Evolutionary conservation across 53 echinoderm and acorn worm genomes (phyloP), one percentile per base, ranked within the genome.

Genomic region (Holothuria scabra): DNA sequence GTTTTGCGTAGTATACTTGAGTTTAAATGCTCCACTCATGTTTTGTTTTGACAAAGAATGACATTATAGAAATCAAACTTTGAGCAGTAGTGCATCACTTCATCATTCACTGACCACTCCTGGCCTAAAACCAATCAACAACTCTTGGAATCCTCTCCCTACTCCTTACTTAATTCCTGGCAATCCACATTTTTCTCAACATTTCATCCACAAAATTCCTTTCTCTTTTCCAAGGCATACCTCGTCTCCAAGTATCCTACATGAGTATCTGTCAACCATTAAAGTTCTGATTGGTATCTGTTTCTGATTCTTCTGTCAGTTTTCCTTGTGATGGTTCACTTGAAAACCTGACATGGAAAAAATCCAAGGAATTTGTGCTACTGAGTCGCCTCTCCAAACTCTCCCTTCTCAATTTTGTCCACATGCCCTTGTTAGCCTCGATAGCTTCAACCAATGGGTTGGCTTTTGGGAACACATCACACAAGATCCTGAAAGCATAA

Each of bases 321-420:
- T 83, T 72, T 23, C 41, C 85, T 30, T 74, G 81, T 16, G 70
- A 56, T 31, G 85, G 83, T 86, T 96, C 96, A 61, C 90, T 88
- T 30, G 64, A 79, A 88, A 96, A 96, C 60, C 88, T 89, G 70
- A 99, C 88, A 63, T 90, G 84, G 85, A 99, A 99, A 89, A 99
- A 99, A 85, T 99, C 99, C 46, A 99, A 85, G 19, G 99, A 99
- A 85, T 99, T 99, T 74, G 99, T 93, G 86, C 99, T 99, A 86
- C 99, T 99, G 28, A 99, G 91, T 48, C 91, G 90, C 59, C 99
- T 83, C 63, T 89, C 85, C 69, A 85, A 86, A 65, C 90, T 99
- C 84, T 99, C 99, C 14, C 86, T 82, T 33, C 89, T 49, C 52
- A 99, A 85, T 24, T 85, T 91, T 28, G 86, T 87, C 99, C 99